Conservation (phyloP, 92 coral and sea anemone genomes). For the Epizoanthus scotinus region DNA sequence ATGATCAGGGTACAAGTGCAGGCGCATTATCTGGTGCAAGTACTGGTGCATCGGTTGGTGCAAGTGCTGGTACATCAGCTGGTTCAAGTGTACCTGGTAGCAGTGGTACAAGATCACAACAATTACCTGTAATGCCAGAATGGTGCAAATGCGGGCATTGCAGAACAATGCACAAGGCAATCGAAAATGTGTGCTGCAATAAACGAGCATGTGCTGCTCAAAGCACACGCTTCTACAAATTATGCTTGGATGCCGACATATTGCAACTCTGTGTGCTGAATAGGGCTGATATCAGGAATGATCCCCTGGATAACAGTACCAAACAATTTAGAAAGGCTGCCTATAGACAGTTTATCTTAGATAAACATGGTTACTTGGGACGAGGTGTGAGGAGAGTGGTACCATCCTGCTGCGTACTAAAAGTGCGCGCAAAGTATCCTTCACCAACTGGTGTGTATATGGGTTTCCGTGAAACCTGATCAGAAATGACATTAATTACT, state of each 20-base stretch:
- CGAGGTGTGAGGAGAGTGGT: conserved; percentile 30
- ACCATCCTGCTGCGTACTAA: conserved; percentile 37
- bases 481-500: neutral
- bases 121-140: neutral
- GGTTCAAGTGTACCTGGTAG: neutral
- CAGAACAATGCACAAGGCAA: neutral
- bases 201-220: conserved; percentile 21
- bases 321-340: conserved; percentile 39
- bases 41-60: neutral
- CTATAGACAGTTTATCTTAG: conserved; percentile 33
- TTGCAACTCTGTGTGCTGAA: conserved; percentile 23
- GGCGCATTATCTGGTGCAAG: too few relatives aligned
- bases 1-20: neutral
- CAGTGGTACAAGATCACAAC: neutral
- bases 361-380: conserved; percentile 46
- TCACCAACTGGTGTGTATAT: conserved; percentile 42
- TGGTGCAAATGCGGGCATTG: conserved; percentile 24
- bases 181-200: conserved; percentile 21
- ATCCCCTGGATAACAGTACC: conserved; percentile 20
- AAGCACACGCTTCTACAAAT: conserved; percentile 1
- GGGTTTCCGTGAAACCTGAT: conserved; percentile 25
- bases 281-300: conserved; percentile 36
- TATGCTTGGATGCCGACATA: conserved; percentile 36
- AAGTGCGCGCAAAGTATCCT: conserved; percentile 30
- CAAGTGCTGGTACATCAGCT: neutral